Base-by-base conservation (phyloP, 2,797 vertebrate genomes). In the Gymnodraco acuticeps region DNA sequence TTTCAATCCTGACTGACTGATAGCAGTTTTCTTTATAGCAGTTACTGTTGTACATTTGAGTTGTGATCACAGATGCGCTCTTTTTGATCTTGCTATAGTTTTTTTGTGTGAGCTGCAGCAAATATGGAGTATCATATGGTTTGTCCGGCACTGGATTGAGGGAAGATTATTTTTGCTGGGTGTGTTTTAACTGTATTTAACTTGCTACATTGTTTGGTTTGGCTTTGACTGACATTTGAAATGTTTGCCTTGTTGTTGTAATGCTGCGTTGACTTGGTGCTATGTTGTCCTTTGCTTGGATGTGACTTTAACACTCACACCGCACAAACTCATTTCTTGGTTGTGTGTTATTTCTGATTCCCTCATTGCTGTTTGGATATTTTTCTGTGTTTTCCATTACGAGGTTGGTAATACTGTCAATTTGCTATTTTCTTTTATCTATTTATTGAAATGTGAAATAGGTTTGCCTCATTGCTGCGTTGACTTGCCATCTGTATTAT, bases 1-100 rank as follows among this genome's bases (percentile, higher is more conserved):
- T 20, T 51, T 59, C 17, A 73, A 52, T 61, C 42, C n/a, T 31
- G 46, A 64, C 52, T 15, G 56, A 38, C 59, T 27, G 61, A 12
- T 16, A 19, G 61, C 8, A 9, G 33, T 38, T 9, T 38, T 38
- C 33, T 38, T 9, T 38, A 38, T 9, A 38, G 33, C 8, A 9
- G 54, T 58, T 1, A 1, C 41, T 42, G 1, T n/a, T 41, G 45
- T 48, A 33, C 13, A 11, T 53, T 33, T 45, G 3, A 27, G 23
- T 9, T 17, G 54, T 47, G 12, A 38, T 33, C 27, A 55, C 52
- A 47, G 14, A 43, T 0, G 5, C 1, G 6, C 5, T 38, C 17
- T 6, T 64, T 53, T 64, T 19, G 27, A 10, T 46, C 46, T 27
- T 11, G 8, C 14, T 38, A 4, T 1, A 31, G 19, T 38, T n/a